Base-by-base conservation (phyloP, 2,888 invertebrate species). In the Trissoscelio sp. region DNA sequence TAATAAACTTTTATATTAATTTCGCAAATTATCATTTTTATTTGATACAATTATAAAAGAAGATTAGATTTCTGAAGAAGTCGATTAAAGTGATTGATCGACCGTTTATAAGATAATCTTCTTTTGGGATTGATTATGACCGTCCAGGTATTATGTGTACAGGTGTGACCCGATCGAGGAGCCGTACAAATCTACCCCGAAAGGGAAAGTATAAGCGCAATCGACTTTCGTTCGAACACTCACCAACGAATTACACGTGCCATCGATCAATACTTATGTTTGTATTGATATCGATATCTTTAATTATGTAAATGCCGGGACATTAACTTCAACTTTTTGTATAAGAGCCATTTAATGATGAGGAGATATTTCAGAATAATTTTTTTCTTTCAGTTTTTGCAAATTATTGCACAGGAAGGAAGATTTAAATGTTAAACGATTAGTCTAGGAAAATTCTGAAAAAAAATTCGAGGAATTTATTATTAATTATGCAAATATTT, bases 201-300 rank as follows among this genome's bases (percentile, higher is more conserved):
- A 80, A 80, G 66, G 62, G 79, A 79, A 79, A 79, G 79, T 73
- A 64, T 44, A 72, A 72, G 69, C 31, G 70, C 57, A 37, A 22
- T 66, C 66, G 58, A 79, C 79, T 79, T 79, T 79, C 79, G 51
- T 72, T 79, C 60, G 79, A 64, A 7, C 51, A 42, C 14, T 79
- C 31, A 60, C 72, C 79, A 53, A 79, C 58, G 79, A 79, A 79
- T 79, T 79, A 73, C 73, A 79, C 60, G 67, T 73, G 67, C 46
- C 67, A 67, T 79, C 79, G 66, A 73, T 79, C 79, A 79, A 69
- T 79, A 62, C 48, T 67, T 60, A 12, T 66, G 55, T 64, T 42
- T 66, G 48, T 53, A 72, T 72, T 67, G 67, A 69, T 58, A 48
- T 37, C 58, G 46, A 67, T 53, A 66, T 58, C 44, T 66, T 66